Evolutionary conservation across 2,797 vertebrate species (phyloP).

Genomic region (Anniella stebbinsi): DNA sequence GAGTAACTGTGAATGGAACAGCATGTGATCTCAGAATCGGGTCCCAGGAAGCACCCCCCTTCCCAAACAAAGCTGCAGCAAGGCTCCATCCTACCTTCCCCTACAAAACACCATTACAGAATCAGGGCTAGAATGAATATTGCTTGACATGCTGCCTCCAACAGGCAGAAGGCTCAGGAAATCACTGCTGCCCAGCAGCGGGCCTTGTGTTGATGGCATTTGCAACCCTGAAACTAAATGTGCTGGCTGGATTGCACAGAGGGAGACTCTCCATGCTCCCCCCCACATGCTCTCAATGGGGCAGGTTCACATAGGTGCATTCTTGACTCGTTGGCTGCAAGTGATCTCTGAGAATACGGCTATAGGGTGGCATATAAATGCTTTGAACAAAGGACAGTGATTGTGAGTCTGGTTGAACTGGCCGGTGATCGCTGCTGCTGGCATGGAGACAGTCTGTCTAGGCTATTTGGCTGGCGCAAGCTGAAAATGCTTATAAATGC

Average conservation of each 20-base stretch:
- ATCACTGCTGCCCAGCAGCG: neutral
- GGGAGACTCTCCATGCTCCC: neutral
- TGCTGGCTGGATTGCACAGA: neutral
- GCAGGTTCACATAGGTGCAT: neutral
- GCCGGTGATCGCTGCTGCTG: neutral
- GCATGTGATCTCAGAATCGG: neutral
- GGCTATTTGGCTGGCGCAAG: neutral
- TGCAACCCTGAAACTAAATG: neutral
- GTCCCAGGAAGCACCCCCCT: too few relatives aligned
- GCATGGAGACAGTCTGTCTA: neutral
- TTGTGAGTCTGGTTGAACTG: neutral
- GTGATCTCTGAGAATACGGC: neutral
- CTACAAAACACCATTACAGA: neutral
- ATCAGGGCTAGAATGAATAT: neutral
- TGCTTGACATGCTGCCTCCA: neutral
- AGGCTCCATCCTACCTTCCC: neutral
- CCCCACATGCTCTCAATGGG: neutral
- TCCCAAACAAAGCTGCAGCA: neutral
- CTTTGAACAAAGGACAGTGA: neutral
- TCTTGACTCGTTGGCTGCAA: neutral
- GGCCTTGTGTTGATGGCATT: neutral
- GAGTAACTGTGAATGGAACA: neutral
- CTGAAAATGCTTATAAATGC: neutral
- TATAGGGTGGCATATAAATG: neutral
- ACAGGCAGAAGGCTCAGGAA: neutral